Base-by-base conservation (phyloP, 2,797 vertebrate genomes). In the Heteromormyrus szaboi region DNA sequence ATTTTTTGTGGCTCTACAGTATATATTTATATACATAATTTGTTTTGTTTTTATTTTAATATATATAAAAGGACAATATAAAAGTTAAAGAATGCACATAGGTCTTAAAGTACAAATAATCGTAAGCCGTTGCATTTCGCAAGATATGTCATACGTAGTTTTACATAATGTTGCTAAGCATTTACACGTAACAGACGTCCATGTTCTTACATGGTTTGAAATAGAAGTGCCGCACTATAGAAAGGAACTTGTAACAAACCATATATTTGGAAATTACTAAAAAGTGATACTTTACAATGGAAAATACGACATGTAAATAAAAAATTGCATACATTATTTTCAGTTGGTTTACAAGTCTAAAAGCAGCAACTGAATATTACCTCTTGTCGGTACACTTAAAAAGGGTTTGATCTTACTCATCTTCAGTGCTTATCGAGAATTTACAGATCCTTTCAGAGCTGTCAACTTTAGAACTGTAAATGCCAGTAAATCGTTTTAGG, bases 41-140 rank as follows among this genome's bases (percentile, higher is more conserved):
- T 95, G 92, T 96, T 96, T 94, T 94, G 95, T 92, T 92, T 93
- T 89, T 85, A 90, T 93, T 93, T 93, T 94, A 96, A 95, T 93
- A 94, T 98, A 97, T 99, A 99, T 97, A 99, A 99, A 99, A 99
- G 97, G 98, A 99, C 97, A 97, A 97, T 98, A 98, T 98, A 99
- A 99, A 99, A 96, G 95, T 96, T 96, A 96, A 97, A 99, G 95
- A 97, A 97, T 96, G 95, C 95, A 98, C 97, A 99, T 97, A 96
- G 96, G 96, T 95, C 95, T 95, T 95, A 95, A 96, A 95, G 94
- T 99, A 99, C 97, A 98, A 99, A 99, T 97, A 96, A 99, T 97
- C 96, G 95, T 94, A 96, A 97, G 97, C 95, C 96, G 96, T 97
- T 97, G 96, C 96, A 97, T 98, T 97, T 96, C 97, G 97, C 97